These are phyloP conservation scores for Uromys caudimaculatus DNA, from an alignment of 2,797 vertebrate species.

Conservation along the genomic window DNA sequence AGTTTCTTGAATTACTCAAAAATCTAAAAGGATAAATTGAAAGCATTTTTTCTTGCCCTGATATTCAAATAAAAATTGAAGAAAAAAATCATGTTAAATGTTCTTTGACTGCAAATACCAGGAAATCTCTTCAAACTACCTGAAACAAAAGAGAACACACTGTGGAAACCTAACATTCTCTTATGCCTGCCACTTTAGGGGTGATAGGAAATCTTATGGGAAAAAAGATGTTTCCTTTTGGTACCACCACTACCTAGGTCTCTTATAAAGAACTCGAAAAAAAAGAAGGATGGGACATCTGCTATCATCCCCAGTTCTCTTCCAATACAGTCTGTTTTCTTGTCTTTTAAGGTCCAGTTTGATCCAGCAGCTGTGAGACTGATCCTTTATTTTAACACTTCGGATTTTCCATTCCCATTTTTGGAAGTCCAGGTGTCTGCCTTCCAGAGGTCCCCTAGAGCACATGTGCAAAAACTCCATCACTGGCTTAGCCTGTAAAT, in stretches of 20 bases:
- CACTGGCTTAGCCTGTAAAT: neutral
- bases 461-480: neutral
- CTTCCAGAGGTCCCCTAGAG: neutral
- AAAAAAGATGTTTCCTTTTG: neutral
- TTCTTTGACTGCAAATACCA: slow-evolving; percentile 19
- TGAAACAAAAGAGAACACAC: neutral
- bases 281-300: neutral
- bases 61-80: neutral
- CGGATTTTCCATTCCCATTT: neutral
- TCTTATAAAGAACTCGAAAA: neutral
- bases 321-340: neutral
- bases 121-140: slow-evolving; percentile 10
- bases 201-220: neutral
- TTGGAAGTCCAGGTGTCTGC: neutral
- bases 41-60: neutral
- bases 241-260: neutral
- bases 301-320: neutral
- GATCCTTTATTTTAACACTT: neutral
- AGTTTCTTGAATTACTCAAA: neutral
- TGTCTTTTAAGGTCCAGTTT: neutral
- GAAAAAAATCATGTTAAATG: neutral
- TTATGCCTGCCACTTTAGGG: neutral
- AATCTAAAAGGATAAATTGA: slow-evolving; percentile 9
- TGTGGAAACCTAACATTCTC: neutral
- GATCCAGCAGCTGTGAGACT: neutral